phyloP scores from a whole-genome alignment of 2,888 invertebrate species.

The Calliphora vomitoria region DNA sequence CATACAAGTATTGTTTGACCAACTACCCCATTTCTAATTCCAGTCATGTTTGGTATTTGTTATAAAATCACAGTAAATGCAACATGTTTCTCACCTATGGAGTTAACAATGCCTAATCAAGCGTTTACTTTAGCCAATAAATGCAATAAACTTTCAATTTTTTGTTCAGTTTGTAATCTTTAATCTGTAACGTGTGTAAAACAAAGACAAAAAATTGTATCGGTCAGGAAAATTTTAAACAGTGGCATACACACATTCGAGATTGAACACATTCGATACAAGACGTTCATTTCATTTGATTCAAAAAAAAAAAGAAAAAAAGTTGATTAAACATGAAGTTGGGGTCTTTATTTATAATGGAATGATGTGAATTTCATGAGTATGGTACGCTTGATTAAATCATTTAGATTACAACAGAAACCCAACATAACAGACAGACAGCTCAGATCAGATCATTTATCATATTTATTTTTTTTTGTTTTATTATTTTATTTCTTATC shows the following conservation, averaged over 20 bases:
- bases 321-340: constrained; percentile 54
- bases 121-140: constrained; percentile 31
- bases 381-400: constrained; percentile 57
- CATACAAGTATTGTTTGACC: no score
- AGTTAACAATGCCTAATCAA: constrained; percentile 26
- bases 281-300: constrained; percentile 36
- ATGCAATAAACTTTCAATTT: constrained; percentile 54
- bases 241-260: constrained; percentile 51
- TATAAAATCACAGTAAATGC: constrained; percentile 25
- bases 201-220: constrained; percentile 17
- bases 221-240: constrained; percentile 27
- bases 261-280: constrained; percentile 46
- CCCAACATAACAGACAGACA: background rate
- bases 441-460: constrained; percentile 46
- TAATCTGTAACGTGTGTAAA: constrained; percentile 28
- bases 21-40: background rate
- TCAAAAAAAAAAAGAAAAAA: constrained; percentile 5
- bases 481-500: background rate
- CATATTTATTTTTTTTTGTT: background rate
- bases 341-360: constrained; percentile 25
- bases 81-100: constrained; percentile 58
- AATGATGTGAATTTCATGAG: constrained; percentile 37
- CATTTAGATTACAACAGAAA: constrained; percentile 49
- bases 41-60: constrained; percentile 8
- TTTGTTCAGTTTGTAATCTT: constrained; percentile 33